phyloP scores from a whole-genome alignment of 2,888 invertebrate species.

The Nomada ruficornis region DNA sequence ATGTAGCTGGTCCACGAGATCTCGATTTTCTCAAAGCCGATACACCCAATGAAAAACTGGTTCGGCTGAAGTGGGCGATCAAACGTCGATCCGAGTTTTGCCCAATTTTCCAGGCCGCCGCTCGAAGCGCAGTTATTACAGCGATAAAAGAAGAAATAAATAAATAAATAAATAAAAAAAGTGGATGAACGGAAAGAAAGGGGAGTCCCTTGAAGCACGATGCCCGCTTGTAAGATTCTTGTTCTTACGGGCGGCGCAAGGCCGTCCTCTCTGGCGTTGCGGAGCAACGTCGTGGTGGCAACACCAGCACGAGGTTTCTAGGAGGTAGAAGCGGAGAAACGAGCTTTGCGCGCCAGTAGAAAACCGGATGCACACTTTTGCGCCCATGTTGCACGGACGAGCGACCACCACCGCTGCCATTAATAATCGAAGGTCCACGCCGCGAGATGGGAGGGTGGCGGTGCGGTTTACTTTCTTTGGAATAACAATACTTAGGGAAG shows the following conservation, averaged over 20 bases:
- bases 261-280: conserved; percentile 70
- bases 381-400: conserved; percentile 66
- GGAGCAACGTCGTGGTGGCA: conserved; percentile 57
- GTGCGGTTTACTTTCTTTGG: conserved; percentile 70
- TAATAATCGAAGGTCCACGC: conserved; percentile 73
- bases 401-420: conserved; percentile 71
- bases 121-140: background rate
- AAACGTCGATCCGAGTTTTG: background rate
- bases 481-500: conserved; percentile 58
- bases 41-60: too few species aligned
- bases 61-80: background rate
- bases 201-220: conserved; percentile 15
- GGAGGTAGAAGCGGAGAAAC: conserved; percentile 58
- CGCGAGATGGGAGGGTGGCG: conserved; percentile 51
- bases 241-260: conserved; percentile 69
- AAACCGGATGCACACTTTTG: conserved; percentile 77
- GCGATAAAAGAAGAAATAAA: background rate
- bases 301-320: conserved; percentile 68
- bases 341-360: conserved; percentile 50
- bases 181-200: background rate
- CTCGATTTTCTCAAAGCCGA: background rate
- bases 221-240: conserved; percentile 43
- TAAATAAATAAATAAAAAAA: background rate
- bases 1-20: too few species aligned
- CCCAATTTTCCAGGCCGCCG: conserved; percentile 21